Base-by-base conservation (phyloP, 2,113 vertebrate genomes). In the Lipophrys pholis region DNA sequence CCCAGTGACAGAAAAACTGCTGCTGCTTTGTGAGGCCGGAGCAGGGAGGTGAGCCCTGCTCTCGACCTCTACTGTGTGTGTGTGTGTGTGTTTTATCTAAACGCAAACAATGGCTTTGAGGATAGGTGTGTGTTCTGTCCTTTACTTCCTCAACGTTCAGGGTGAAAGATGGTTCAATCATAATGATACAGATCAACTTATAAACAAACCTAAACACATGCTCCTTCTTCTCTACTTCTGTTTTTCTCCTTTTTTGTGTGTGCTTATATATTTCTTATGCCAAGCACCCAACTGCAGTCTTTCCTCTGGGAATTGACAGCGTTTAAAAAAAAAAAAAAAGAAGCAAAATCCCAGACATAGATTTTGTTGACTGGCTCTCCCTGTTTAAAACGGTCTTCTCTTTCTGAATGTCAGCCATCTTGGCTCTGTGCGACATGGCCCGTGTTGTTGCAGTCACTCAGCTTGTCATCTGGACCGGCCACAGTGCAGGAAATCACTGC, bases 301-400 rank as follows among this genome's bases (percentile, higher is more conserved):
- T 73, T 83, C 74, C 84, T 73, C 70, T 73, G 62, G 66, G 78
- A 58, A 72, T 50, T 36, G 21, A 78, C 48, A 36, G 14, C 63
- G 69, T 49, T 74, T 60, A 39, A 49, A 51, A 40, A 61, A 69
- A 65, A 60, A 56, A 38, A 7, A 59, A 36, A 21, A 9, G 9
- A 30, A 14, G 88, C 78, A 90, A 91, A 86, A 83, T 61, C 69
- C 81, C 72, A 80, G 5, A 12, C 55, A 78, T 71, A 78, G 80
- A 85, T 70, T 61, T 51, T 80, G 55, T 72, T 78, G 68, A 86
- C 74, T 58, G 30, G 79, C 64, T 5, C 48, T 56, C 12, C 11
- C 16, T 14, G 6, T 36, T 69, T 52, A 10, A 51, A 49, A 59
- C 68, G 52, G 60, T 58, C 52, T 30, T 41, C 15, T 15, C 53